Evolutionary conservation across 1,140 invertebrate species (phyloP).

Genomic region (Condylostylus longicornis): DNA sequence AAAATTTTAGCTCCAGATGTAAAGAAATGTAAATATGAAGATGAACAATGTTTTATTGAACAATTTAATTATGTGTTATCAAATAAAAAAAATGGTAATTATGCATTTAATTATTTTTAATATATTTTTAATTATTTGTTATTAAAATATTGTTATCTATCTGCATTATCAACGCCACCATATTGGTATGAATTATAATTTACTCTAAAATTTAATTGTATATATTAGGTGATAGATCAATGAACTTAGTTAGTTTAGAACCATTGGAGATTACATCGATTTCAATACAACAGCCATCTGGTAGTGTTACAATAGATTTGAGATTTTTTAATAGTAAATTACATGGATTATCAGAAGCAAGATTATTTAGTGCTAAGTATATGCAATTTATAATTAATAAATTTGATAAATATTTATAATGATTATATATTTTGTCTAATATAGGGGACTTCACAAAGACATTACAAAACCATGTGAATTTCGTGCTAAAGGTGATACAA

Average conservation of each 20-base stretch:
- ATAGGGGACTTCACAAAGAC: conserved; percentile 16
- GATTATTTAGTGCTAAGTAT: background rate
- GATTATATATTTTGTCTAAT: background rate
- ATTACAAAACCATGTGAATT: conserved; percentile 10
- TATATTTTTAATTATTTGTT: too few species aligned
- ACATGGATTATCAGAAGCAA: conserved; percentile 20
- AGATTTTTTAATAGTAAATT: conserved; percentile 30
- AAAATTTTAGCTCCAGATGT: conserved; percentile 13
- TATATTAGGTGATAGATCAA: conserved; percentile 12
- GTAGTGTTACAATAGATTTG: conserved; percentile 21
- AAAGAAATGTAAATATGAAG: conserved; percentile 10
- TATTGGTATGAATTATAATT: too few species aligned
- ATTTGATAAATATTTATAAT: conserved; percentile 11
- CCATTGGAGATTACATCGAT: conserved; percentile 19
- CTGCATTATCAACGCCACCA: too few species aligned
- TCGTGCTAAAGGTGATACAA: conserved; percentile 11
- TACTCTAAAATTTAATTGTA: too few species aligned
- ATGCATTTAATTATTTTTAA: too few species aligned
- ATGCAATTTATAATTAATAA: too few species aligned
- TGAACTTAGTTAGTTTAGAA: conserved; percentile 17
- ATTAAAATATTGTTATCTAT: too few species aligned
- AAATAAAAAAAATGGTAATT: too few species aligned
- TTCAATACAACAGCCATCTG: conserved; percentile 16
- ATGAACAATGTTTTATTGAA: conserved; percentile 15
- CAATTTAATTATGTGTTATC: conserved; percentile 14